phyloP scores from a whole-genome alignment of 2,113 vertebrate species.

The Castor canadensis region DNA sequence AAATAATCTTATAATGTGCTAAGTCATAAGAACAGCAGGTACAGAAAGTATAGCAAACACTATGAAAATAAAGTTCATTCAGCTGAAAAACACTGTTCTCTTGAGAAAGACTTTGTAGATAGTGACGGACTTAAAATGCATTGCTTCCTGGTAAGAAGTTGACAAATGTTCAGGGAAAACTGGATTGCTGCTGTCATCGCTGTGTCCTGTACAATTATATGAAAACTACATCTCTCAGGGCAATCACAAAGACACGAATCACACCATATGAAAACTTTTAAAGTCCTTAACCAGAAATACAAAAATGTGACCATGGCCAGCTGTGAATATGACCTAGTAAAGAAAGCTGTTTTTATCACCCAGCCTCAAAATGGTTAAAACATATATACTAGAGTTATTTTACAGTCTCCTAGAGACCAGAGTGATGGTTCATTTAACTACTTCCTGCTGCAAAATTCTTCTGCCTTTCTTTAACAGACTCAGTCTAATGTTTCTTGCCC shows the following conservation, averaged over 20 bases:
- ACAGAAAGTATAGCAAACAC: slow-evolving; percentile 8
- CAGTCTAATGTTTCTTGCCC: background rate
- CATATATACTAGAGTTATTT: background rate
- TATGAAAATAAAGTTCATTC: slow-evolving; percentile 9
- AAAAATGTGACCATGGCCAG: background rate
- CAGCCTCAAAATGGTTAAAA: slow-evolving; percentile 35
- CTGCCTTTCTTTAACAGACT: background rate
- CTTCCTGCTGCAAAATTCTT: background rate
- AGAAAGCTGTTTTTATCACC: slow-evolving; percentile 13
- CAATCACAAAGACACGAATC: slow-evolving; percentile 8
- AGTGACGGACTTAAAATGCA: slow-evolving; percentile 39
- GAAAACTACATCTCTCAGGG: background rate
- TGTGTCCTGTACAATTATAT: background rate
- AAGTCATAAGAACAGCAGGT: background rate
- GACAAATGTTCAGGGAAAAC: background rate
- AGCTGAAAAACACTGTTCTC: slow-evolving; percentile 20
- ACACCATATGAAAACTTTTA: slow-evolving; percentile 18
- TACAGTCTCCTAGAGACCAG: background rate
- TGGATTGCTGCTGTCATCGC: background rate
- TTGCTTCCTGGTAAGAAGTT: slow-evolving; percentile 21
- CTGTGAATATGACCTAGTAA: background rate
- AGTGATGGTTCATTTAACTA: slow-evolving; percentile 15
- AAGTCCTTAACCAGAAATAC: slow-evolving; percentile 50
- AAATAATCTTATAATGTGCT: background rate
- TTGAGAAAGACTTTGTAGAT: background rate